A percentile compares a stretch with the other conserved stretches of the same genome.
These are phyloP conservation scores for Limenitis camilla DNA, from an alignment of 2,888 invertebrate species.

Conservation along the genomic window DNA sequence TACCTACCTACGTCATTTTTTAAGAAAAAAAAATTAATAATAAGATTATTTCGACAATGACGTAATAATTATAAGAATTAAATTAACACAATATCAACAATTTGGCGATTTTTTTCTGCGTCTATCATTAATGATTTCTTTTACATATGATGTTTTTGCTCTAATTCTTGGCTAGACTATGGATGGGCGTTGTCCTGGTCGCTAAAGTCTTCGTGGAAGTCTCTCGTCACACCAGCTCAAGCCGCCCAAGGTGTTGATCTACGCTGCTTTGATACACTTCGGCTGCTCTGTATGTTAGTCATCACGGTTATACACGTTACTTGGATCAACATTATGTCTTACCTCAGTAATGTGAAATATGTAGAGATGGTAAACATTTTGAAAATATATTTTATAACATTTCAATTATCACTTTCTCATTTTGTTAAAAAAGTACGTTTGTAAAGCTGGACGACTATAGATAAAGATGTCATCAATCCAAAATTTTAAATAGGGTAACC, in stretches of 20 bases:
- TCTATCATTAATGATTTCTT: too few relatives aligned
- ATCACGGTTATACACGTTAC: conserved; percentile 63
- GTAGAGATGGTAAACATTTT: conserved; percentile 42
- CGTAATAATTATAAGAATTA: too few relatives aligned
- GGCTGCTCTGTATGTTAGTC: conserved; percentile 59
- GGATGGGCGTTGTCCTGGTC: conserved; percentile 52
- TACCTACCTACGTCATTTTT: too few relatives aligned
- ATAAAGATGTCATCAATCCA: too few relatives aligned
- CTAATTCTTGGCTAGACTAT: conserved; percentile 28
- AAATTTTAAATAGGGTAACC: too few relatives aligned
- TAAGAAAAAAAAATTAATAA: too few relatives aligned
- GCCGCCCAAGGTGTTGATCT: conserved; percentile 38
- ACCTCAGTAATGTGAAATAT: conserved; percentile 45
- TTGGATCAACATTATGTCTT: conserved; percentile 56
- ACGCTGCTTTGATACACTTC: conserved; percentile 55
- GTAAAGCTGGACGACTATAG: too few relatives aligned
- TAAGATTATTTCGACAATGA: too few relatives aligned
- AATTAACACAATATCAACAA: too few relatives aligned
- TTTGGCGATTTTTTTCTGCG: too few relatives aligned
- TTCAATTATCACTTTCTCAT: too few relatives aligned
- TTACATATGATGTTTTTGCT: too few relatives aligned
- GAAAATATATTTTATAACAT: neutral
- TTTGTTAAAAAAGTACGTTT: neutral
- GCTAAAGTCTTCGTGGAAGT: conserved; percentile 38
- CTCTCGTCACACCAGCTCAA: conserved; percentile 29